Base-by-base conservation (phyloP, 2,113 vertebrate species). In the Collichthys lucidus region DNA sequence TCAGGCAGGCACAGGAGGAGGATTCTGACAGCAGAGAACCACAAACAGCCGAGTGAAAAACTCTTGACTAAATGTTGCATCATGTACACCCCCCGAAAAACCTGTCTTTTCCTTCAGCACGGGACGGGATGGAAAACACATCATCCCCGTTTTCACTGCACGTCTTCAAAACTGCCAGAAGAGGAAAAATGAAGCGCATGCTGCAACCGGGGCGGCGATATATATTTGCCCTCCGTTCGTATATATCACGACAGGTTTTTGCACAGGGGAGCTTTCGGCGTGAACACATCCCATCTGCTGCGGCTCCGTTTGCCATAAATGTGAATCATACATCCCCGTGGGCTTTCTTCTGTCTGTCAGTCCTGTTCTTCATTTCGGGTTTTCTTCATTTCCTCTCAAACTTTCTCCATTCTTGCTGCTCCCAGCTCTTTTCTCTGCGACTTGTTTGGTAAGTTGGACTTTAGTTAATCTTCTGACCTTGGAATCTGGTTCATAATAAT, bases 1-100 rank as follows among this genome's bases (percentile, higher is more conserved):
- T 86, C 60, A 55, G 20, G 49, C 31, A 20, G 31, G 42, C 35
- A 42, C n/a, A 0, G 40, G 53, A 79, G 62, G 50, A 53, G 35
- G 14, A 16, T 61, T 78, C 16, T 79, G 87, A 85, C 74, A 81
- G 86, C 50, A 68, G 40, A 19, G 42, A 8, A 15, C 44, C 63
- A 12, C 61, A 78, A 70, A 80, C 56, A 20, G 47, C 76, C 2
- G 47, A 57, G 73, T n/a, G 80, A 68, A 66, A 69, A 86, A 72
- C 71, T 82, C 80, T 40, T 82, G 80, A 80, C 87, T 83, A 64
- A 88, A 77, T 77, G 86, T 91, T 89, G 77, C 89, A 88, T 89
- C 81, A 89, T 56, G 44, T 24, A 44, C 44, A 12, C 35, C 20
- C 19, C 47, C 35, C 35, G 9, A 40, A 40, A 16, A 20, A n/a